Evolutionary conservation across 2,113 vertebrate species (phyloP), one percentile per base, ranked within the genome.

Genomic region (Tupaia tana): DNA sequence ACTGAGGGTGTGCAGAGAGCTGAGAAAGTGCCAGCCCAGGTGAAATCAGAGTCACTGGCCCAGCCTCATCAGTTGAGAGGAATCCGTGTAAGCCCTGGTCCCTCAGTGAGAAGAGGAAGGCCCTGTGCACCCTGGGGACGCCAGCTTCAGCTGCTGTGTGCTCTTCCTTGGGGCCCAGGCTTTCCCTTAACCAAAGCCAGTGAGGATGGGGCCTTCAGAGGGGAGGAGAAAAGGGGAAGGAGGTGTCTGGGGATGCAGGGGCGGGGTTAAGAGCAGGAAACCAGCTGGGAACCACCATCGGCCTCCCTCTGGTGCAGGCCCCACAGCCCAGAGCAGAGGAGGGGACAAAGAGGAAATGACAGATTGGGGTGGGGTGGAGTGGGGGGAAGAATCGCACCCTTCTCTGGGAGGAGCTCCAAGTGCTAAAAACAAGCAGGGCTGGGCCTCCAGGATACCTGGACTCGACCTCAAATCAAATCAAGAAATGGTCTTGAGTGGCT

Each of bases 301-400:
- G 66, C 93, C 89, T 86, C 61, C 89, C 86, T 75, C 66, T 9
- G 3, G 19, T 22, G 79, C 78, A 86, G 34, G 77, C 85, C 25
- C 94, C 93, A 80, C 94, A 92, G 61, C 87, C 16, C 78, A 69
- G 93, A 85, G 80, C 58, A 43, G 59, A 95, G 84, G 22, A 80
- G 87, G 84, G 81, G 66, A 93, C 96, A 94, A 97, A 98, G 97
- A 98, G 97, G 97, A 98, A 98, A 98, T 95, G 97, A 97, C 96
- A 97, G 96, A 96, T 97, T 96, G 97, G 97, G 97, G 95, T 87
- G 96, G 93, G 87, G 95, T 79, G 61, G 73, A 22, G 73, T 22
- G 20, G 6, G n/a, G 7, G 11, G 19, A 20, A 66, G 66, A 82
- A 73, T 58, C 10, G 2, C 90, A 92, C 52, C 70, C 52, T 67